phyloP scores from a whole-genome alignment of 2,888 invertebrate genomes.

The Oligia fasciuncula region DNA sequence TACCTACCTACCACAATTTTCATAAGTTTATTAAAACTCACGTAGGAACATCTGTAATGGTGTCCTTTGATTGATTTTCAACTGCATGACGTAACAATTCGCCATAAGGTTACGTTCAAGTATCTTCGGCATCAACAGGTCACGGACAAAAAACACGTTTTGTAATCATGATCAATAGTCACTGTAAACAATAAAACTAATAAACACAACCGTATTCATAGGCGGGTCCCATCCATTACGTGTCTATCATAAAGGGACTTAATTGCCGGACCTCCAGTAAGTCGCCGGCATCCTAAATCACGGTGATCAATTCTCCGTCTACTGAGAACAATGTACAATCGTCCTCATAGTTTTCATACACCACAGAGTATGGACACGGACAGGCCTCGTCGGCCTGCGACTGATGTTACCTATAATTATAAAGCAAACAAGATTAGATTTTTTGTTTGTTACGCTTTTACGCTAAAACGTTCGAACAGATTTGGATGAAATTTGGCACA shows the following conservation, averaged over 20 bases:
- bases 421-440: too few relatives aligned
- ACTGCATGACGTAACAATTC: constrained; percentile 9
- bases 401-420: too few relatives aligned
- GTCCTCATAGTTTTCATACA: constrained; percentile 66
- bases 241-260: constrained; percentile 53
- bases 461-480: too few relatives aligned
- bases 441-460: too few relatives aligned
- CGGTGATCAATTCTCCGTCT: constrained; percentile 61
- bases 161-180: constrained; percentile 26
- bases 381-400: not conserved
- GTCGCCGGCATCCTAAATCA: constrained; percentile 58
- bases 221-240: constrained; percentile 48
- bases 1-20: not conserved
- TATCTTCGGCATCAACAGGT: constrained; percentile 21
- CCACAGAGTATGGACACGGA: not conserved
- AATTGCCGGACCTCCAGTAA: constrained; percentile 60
- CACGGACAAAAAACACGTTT: constrained; percentile 46
- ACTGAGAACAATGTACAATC: constrained; percentile 61
- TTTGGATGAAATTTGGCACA: too few relatives aligned
- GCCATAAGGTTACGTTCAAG: constrained; percentile 1
- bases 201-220: constrained; percentile 42
- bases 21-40: not conserved
- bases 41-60: not conserved
- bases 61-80: constrained; percentile 14
- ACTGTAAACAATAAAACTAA: constrained; percentile 45